These are phyloP conservation scores for Trachemys scripta DNA, from an alignment of 2,113 vertebrate species.

Conservation along the genomic window DNA sequence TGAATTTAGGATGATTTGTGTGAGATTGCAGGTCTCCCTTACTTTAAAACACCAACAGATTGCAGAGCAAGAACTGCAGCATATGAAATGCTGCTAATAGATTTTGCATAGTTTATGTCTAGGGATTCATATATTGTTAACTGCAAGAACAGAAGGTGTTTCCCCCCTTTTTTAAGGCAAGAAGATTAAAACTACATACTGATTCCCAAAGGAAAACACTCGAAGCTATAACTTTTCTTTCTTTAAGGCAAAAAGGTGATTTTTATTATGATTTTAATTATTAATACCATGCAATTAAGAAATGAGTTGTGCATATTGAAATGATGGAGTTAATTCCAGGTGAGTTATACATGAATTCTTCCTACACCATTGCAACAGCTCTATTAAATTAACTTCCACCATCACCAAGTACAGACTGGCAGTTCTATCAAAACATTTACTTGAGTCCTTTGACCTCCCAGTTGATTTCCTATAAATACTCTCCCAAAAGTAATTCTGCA, in stretches of 20 bases:
- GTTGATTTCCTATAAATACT: background rate
- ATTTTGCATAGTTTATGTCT: slow-evolving; percentile 60
- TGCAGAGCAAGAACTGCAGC: slow-evolving; percentile 56
- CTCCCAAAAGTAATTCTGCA: background rate
- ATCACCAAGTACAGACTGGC: slow-evolving; percentile 26
- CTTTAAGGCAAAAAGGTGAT: slow-evolving; percentile 18
- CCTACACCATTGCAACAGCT: slow-evolving; percentile 42
- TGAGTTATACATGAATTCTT: slow-evolving; percentile 23
- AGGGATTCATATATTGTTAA: slow-evolving; percentile 63
- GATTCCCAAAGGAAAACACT: slow-evolving; percentile 45
- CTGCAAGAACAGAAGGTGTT: slow-evolving; percentile 51
- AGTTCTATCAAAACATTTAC: slow-evolving; percentile 10
- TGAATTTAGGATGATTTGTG: slow-evolving; percentile 60
- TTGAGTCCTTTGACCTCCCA: slow-evolving; percentile 22
- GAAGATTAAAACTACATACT: slow-evolving; percentile 46
- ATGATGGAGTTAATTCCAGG: slow-evolving; percentile 49
- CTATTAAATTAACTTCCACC: slow-evolving; percentile 12
- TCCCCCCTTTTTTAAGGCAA: background rate
- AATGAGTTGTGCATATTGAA: slow-evolving; percentile 3
- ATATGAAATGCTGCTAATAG: slow-evolving; percentile 57
- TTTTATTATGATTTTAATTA: background rate
- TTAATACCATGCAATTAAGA: slow-evolving; percentile 20
- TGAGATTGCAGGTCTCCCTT: slow-evolving; percentile 48
- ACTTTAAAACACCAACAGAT: slow-evolving; percentile 56
- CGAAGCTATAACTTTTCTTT: slow-evolving; percentile 29